Evolutionary conservation across 2,113 vertebrate genomes (phyloP).

Genomic region (Sceloporus undulatus): DNA sequence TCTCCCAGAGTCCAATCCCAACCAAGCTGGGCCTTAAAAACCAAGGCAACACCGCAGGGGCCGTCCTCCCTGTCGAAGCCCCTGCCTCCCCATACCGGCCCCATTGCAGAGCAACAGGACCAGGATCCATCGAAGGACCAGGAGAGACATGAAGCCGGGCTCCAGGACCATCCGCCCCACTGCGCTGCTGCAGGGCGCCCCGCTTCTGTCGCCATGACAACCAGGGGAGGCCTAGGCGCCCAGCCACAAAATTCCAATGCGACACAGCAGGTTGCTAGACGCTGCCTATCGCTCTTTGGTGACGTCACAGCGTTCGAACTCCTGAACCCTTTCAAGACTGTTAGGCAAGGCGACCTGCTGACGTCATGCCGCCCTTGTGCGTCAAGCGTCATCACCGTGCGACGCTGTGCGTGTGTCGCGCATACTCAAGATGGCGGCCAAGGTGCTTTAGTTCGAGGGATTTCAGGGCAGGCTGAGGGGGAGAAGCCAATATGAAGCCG

Average conservation of each 20-base stretch:
- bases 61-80: not conserved
- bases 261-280: no score
- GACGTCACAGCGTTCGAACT: not conserved
- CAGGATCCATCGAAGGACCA: not conserved
- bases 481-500: constrained; percentile 14
- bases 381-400: constrained; percentile 1
- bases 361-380: not conserved
- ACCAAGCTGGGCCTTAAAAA: no score
- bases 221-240: not conserved
- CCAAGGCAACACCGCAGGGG: not conserved
- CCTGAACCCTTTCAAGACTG: no score
- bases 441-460: not conserved
- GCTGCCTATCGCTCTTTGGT: not conserved
- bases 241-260: not conserved
- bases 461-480: not conserved
- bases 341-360: no score
- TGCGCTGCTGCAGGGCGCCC: not conserved
- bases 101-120: not conserved
- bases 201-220: not conserved
- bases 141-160: constrained; percentile 5
- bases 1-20: not conserved
- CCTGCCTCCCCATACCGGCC: not conserved
- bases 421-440: not conserved
- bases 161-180: not conserved
- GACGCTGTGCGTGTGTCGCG: not conserved